Base-by-base conservation (phyloP, 2,888 invertebrate genomes). In the Drosophila quinaria region DNA sequence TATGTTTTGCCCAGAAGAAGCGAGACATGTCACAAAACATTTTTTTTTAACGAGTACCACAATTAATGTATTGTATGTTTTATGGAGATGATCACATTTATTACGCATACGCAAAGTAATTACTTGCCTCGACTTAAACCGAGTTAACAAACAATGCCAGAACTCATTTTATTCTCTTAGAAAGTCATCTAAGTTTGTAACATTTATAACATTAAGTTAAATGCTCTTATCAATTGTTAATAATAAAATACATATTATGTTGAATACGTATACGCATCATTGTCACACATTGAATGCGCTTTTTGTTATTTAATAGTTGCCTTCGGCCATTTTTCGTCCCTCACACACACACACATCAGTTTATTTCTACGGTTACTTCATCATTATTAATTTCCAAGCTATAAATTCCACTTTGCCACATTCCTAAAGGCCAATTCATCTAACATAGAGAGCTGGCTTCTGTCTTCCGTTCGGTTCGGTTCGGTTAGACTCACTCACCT, bases 371-470 rank as follows among this genome's bases (percentile, higher is more conserved):
- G 60, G 71, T 78, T 73, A 83, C 78, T 83, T 83, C 83, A 84
- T 84, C 84, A 84, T 84, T 87, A 87, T 86, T 86, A 86, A 86
- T 86, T 86, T 86, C 88, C 86, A 79, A 85, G 86, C 86, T 83
- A 86, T 86, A 86, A 86, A 86, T 86, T 86, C 81, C 78, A 79
- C 86, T 84, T 87, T 87, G 79, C 83, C 87, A 87, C 86, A 87
- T 87, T 86, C 86, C 86, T 56, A 56, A 86, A 74, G 80, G 72
- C 86, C 78, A 83, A 78, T 77, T 69, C 70, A 72, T 63, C 75
- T 59, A 22, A 65, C 61, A 59, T 35, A 29, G 54, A 67, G 52
- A 25, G 44, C 31, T 17, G 33, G 13, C 8, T 31, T 22, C 51
- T 41, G 49, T 58, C 46, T 51, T 29, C 25, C 25, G n/a, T 54